Percentiles rank a stretch among this genome's conserved stretches.
phyloP scores from a whole-genome alignment of 2,888 invertebrate genomes.

The Antitype chi region DNA sequence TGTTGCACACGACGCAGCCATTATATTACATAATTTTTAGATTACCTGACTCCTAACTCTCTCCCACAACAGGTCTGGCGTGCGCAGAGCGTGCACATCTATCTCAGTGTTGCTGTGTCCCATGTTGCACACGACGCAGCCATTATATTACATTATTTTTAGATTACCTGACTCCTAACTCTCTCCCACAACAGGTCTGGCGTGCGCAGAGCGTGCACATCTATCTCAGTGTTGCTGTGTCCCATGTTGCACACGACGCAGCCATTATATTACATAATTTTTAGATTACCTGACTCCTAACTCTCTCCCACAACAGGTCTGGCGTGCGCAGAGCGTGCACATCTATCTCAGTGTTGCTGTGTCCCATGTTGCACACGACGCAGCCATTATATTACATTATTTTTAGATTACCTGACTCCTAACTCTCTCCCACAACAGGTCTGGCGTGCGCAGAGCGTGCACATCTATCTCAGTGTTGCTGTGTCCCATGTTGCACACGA shows the following conservation, averaged over 20 bases:
- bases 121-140: neutral
- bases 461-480: conserved; percentile 98
- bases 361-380: neutral
- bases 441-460: conserved; percentile 97
- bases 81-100: conserved; percentile 10
- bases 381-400: neutral
- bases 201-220: conserved; percentile 97
- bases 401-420: conserved; percentile 93
- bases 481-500: conserved; percentile 99
- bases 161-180: conserved; percentile 95
- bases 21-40: too few relatives aligned
- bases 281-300: neutral
- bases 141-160: conserved; percentile 80
- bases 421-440: conserved; percentile 99
- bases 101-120: conserved; percentile 10
- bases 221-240: conserved; percentile 98
- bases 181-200: conserved; percentile 99
- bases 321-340: conserved; percentile 15
- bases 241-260: conserved; percentile 99
- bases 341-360: neutral
- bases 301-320: conserved; percentile 13
- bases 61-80: conserved; percentile 11
- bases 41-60: conserved; percentile 14
- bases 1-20: neutral
- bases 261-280: conserved; percentile 90